These are phyloP conservation scores for Sebastes diaconus DNA, from an alignment of 2,797 vertebrate genomes.

Conservation along the genomic window DNA sequence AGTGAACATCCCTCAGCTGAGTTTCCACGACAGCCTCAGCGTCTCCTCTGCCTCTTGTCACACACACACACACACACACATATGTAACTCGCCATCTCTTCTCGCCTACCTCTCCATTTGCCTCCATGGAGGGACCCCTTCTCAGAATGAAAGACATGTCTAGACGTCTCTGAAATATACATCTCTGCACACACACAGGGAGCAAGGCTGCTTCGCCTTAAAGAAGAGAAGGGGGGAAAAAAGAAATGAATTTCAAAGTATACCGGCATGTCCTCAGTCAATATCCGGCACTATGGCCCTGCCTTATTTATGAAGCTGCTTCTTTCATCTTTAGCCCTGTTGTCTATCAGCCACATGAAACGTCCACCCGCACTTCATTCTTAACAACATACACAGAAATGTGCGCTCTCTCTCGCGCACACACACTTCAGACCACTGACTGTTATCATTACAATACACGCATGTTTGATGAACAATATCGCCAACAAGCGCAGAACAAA, in stretches of 20 bases:
- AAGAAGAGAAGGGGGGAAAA: conserved; percentile 74
- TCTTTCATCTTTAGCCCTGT: conserved; percentile 85
- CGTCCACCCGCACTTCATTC: conserved; percentile 78
- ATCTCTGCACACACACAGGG: conserved; percentile 80
- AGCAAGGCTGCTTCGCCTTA: conserved; percentile 78
- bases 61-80: conserved; percentile 25
- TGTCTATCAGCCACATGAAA: conserved; percentile 85
- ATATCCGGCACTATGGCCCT: conserved; percentile 83
- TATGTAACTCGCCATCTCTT: conserved; percentile 51
- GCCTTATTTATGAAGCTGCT: conserved; percentile 85
- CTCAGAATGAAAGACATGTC: conserved; percentile 84
- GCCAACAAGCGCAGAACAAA: conserved; percentile 82
- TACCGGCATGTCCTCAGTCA: conserved; percentile 85
- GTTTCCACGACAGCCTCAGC: conserved; percentile 66
- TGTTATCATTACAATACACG: conserved; percentile 82
- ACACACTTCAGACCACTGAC: conserved; percentile 69
- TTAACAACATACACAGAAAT: conserved; percentile 76
- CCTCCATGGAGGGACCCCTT: conserved; percentile 80
- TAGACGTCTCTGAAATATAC: conserved; percentile 85
- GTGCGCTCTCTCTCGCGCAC: conserved; percentile 38
- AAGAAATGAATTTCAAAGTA: conserved; percentile 86
- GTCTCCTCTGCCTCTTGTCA: conserved; percentile 57
- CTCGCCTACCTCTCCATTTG: conserved; percentile 59
- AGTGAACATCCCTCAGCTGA: conserved; percentile 67
- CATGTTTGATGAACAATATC: conserved; percentile 83